Evolutionary conservation across 2,797 vertebrate genomes (phyloP).

Genomic region (Gambusia yucatana): DNA sequence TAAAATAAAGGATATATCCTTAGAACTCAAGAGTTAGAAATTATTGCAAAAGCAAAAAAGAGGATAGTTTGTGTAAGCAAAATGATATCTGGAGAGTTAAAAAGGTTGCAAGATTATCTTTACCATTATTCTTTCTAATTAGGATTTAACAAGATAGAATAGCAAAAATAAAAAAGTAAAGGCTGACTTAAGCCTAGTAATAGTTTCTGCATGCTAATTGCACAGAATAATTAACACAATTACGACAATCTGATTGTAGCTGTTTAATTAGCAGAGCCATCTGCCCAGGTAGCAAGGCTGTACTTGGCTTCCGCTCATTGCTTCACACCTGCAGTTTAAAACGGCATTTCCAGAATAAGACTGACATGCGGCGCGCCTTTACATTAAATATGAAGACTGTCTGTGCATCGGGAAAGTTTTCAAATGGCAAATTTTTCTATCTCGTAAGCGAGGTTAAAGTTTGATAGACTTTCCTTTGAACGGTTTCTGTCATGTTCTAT

Average conservation of each 20-base stretch:
- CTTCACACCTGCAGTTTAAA: not conserved
- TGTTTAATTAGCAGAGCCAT: not conserved
- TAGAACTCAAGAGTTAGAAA: not conserved
- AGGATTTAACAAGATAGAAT: not conserved
- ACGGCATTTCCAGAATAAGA: not conserved
- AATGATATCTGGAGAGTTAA: not conserved
- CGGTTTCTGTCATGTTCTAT: not conserved
- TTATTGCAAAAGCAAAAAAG: not conserved
- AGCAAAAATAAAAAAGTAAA: not conserved
- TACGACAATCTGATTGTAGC: not conserved
- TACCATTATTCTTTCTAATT: not conserved
- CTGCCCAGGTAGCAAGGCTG: not conserved
- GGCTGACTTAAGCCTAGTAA: not conserved
- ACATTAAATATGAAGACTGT: too few species aligned
- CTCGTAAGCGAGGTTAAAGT: not conserved
- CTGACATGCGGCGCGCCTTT: not conserved
- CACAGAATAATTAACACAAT: not conserved
- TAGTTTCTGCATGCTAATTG: not conserved
- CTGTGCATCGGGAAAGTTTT: not conserved
- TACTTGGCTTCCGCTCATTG: not conserved
- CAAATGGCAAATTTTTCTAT: not conserved
- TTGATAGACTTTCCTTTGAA: not conserved
- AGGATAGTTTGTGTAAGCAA: not conserved
- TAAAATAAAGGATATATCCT: conserved; percentile 4
- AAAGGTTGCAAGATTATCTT: not conserved